phyloP scores from a whole-genome alignment of 30 jellyfish, hydroid and myxozoan genomes.

The Cassiopea andromeda region DNA sequence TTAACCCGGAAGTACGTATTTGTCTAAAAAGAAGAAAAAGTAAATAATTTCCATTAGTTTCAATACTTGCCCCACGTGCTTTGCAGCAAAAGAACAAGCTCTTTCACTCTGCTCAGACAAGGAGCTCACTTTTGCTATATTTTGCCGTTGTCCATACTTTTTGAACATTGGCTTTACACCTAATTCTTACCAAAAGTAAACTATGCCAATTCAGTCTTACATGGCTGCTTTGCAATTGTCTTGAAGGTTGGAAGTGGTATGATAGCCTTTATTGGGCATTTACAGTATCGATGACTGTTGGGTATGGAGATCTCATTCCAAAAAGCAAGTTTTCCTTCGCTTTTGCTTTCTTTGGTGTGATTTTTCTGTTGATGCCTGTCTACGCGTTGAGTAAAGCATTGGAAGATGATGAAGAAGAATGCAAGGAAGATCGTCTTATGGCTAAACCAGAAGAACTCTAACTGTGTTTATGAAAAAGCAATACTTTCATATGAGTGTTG shows the following conservation, averaged over 20 bases:
- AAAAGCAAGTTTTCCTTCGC: slow-evolving; percentile 21
- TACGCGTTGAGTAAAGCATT: slow-evolving; percentile 27
- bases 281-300: slow-evolving; percentile 26
- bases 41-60: too few species aligned
- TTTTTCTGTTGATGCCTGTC: slow-evolving; percentile 32
- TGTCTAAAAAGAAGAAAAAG: too few species aligned
- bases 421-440: slow-evolving; percentile 51
- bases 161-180: background rate
- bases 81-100: too few species aligned
- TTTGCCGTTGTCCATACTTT: background rate
- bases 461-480: background rate
- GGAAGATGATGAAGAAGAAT: slow-evolving; percentile 9
- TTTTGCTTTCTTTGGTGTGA: slow-evolving; percentile 30
- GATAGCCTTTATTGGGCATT: slow-evolving; percentile 47
- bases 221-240: background rate
- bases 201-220: background rate
- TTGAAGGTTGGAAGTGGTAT: slow-evolving; percentile 52
- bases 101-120: too few species aligned
- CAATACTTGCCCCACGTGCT: too few species aligned
- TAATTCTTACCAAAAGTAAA: background rate
- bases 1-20: too few species aligned
- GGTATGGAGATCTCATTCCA: slow-evolving; percentile 50
- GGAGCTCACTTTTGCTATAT: too few species aligned
- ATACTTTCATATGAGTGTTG: background rate
- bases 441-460: slow-evolving; percentile 23